Percentiles rank a stretch among this genome's conserved stretches.
These are phyloP conservation scores for Coelinius sp. DNA, from an alignment of 2,888 invertebrate species.

Conservation along the genomic window DNA sequence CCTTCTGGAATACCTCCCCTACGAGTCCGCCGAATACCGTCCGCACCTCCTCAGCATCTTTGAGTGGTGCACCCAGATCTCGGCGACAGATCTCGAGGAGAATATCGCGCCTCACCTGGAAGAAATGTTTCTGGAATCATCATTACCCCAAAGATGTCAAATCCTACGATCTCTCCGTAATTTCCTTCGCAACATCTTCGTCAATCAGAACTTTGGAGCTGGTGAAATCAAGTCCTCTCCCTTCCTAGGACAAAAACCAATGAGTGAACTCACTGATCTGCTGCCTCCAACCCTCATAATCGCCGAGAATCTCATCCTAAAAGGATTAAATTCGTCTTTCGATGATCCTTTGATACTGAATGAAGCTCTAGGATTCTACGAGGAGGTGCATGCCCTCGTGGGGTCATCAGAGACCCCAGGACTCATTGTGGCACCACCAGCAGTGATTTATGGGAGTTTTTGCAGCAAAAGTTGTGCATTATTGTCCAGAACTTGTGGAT, in stretches of 20 bases:
- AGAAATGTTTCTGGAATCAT: constrained; percentile 60
- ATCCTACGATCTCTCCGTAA: constrained; percentile 55
- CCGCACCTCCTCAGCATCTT: constrained; percentile 59
- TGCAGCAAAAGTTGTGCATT: constrained; percentile 53
- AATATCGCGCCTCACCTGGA: constrained; percentile 45
- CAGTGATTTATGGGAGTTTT: constrained; percentile 63
- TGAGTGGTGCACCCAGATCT: constrained; percentile 61
- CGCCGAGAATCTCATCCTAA: constrained; percentile 53
- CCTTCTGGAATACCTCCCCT: constrained; percentile 61
- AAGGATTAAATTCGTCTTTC: constrained; percentile 58
- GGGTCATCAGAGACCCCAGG: constrained; percentile 46
- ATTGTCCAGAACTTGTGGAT: constrained; percentile 60
- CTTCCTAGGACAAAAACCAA: constrained; percentile 57
- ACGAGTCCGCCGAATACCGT: constrained; percentile 58
- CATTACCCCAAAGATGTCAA: constrained; percentile 57
- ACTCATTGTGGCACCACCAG: constrained; percentile 60
- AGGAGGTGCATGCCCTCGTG: constrained; percentile 56
- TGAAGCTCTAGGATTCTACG: constrained; percentile 62
- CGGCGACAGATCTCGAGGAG: constrained; percentile 52
- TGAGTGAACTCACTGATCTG: constrained; percentile 52
- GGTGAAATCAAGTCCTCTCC: constrained; percentile 50
- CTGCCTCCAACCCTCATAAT: constrained; percentile 51
- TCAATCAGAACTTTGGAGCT: constrained; percentile 53
- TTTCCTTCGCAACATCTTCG: constrained; percentile 41
- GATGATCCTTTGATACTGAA: constrained; percentile 53